Evolutionary conservation across 2,797 vertebrate genomes (phyloP).

Genomic region (Enteromius treurensis): DNA sequence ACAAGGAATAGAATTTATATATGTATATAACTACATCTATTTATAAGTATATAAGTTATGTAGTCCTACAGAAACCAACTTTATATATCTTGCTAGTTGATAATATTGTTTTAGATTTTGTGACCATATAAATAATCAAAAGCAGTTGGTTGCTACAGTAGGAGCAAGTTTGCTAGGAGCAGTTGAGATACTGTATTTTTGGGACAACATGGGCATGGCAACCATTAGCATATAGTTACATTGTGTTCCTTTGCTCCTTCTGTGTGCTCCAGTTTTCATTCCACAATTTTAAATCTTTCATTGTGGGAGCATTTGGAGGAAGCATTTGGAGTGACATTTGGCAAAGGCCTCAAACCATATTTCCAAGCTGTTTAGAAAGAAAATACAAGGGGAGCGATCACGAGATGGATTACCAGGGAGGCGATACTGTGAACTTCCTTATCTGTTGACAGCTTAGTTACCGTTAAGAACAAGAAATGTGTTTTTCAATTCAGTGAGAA

Average conservation of each 20-base stretch:
- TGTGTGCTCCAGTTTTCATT: slow-evolving; percentile 48
- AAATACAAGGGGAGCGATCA: slow-evolving; percentile 79
- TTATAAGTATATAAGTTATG: neutral
- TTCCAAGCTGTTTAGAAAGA: slow-evolving; percentile 84
- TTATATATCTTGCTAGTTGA: neutral
- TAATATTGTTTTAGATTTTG: neutral
- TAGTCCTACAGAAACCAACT: neutral
- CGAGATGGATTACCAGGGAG: slow-evolving; percentile 76
- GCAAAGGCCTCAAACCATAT: slow-evolving; percentile 88
- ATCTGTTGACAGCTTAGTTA: slow-evolving; percentile 84
- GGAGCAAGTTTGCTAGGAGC: neutral
- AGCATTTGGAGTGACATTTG: slow-evolving; percentile 86
- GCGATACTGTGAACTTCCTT: slow-evolving; percentile 79
- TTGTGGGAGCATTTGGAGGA: slow-evolving; percentile 75
- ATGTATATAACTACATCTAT: too few relatives aligned
- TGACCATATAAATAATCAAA: neutral
- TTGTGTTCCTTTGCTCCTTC: slow-evolving; percentile 47
- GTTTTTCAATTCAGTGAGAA: slow-evolving; percentile 80
- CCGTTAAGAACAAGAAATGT: slow-evolving; percentile 79
- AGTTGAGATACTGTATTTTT: neutral
- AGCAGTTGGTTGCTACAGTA: neutral
- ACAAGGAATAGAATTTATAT: too few relatives aligned
- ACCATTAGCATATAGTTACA: slow-evolving; percentile 48
- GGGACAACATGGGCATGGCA: neutral
- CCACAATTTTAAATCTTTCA: slow-evolving; percentile 60